phyloP scores from a whole-genome alignment of 2,113 vertebrate genomes.

The Eira barbara region DNA sequence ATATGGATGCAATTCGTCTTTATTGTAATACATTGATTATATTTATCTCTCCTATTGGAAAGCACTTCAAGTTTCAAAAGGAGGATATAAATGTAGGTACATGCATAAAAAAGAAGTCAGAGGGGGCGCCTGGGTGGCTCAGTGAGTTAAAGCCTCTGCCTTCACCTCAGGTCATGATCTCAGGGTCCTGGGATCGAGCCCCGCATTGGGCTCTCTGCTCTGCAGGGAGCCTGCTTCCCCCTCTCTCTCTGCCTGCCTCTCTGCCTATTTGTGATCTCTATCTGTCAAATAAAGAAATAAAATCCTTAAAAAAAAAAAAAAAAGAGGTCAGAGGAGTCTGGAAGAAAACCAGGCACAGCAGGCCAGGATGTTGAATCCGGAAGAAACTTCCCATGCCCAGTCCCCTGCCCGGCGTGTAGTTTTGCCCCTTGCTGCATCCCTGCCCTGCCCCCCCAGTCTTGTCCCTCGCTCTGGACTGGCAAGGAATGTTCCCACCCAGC shows the following conservation, averaged over 20 bases:
- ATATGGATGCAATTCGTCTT: neutral
- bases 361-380: neutral
- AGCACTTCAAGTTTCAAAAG: neutral
- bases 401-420: no score
- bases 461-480: neutral
- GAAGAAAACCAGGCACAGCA: neutral
- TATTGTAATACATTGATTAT: neutral
- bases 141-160: no score
- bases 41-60: neutral
- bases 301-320: neutral
- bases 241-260: no score
- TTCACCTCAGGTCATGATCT: no score
- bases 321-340: neutral
- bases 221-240: no score
- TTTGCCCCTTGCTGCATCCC: accelerated
- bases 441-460: no score
- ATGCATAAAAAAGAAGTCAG: neutral
- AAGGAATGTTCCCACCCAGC: neutral
- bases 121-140: no score
- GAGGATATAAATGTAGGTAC: neutral
- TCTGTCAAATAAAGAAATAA: no score
- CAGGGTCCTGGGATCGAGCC: no score
- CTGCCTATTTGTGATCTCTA: no score
- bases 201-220: no score
- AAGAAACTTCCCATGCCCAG: neutral